Evolutionary conservation across 2,888 invertebrate species (phyloP), one percentile per base, ranked within the genome.

Genomic region (Tricholauxania praeusta): DNA sequence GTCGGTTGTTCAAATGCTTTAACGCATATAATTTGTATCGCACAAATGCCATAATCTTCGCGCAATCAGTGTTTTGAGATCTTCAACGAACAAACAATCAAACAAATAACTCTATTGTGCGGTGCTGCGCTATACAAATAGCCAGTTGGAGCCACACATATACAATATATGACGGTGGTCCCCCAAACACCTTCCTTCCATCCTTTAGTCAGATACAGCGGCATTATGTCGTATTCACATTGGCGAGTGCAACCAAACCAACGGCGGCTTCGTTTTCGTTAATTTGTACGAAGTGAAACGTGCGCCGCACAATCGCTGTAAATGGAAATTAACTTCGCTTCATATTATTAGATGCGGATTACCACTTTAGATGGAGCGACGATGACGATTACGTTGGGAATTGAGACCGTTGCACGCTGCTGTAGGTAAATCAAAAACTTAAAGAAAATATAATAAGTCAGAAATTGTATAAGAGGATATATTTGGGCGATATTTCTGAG

Each of bases 271-370:
- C 47, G 69, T 48, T 68, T 62, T 62, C 57, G 72, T 69, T 72
- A 60, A 74, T 74, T 72, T 59, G 74, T 60, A 71, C 71, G 74
- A 68, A 64, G 70, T 65, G 72, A 81, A 83, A 83, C 83, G 83
- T 84, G 84, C 83, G 80, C 81, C 82, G 82, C 79, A 55, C 28
- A 66, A 60, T 55, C 60, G 69, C 60, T 72, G 53, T 57, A 75
- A 55, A 67, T 66, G 70, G 67, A 78, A 75, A 78, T 78, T 78
- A 75, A 81, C 80, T 82, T 79, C 82, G 84, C 82, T 82, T 82
- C 82, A 82, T 83, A 83, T 84, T 84, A 84, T 83, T 84, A 82
- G 82, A 82, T 82, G 82, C 83, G 82, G 82, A 83, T 80, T 80
- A 82, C 81, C 84, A 81, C 79, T 78, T 78, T 79, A 71, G 74